Evolutionary conservation across 1,140 invertebrate genomes (phyloP).

Genomic region (Drepana arcuata): DNA sequence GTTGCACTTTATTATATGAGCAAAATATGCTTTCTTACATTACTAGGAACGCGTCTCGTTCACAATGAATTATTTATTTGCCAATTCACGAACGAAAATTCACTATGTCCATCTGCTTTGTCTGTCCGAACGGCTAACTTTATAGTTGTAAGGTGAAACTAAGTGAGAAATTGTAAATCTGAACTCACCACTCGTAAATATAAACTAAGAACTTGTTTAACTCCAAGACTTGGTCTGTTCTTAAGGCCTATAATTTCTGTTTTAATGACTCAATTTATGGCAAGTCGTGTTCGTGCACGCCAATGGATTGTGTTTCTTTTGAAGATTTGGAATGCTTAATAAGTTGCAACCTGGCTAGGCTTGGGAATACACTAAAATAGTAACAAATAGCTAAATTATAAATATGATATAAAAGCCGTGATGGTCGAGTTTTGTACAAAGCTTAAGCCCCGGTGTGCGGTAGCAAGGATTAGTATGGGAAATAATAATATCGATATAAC

Average conservation of each 20-base stretch:
- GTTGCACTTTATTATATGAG: slow-evolving; percentile 51
- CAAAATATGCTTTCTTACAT: slow-evolving; percentile 48
- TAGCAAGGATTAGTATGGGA: no score
- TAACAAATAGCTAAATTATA: no score
- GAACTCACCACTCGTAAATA: slow-evolving; percentile 28
- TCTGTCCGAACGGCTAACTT: slow-evolving; percentile 16
- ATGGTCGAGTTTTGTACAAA: no score
- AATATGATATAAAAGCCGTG: no score
- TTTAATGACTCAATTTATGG: slow-evolving; percentile 29
- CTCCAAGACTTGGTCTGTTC: slow-evolving; percentile 4
- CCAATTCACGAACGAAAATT: slow-evolving; percentile 41
- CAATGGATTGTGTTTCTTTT: no score
- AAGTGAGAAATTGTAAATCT: slow-evolving; percentile 38
- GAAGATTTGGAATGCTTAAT: no score
- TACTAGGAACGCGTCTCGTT: slow-evolving; percentile 40
- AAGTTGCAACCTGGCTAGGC: no score
- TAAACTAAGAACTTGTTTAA: slow-evolving; percentile 24
- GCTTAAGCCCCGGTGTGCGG: no score
- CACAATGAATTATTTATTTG: slow-evolving; percentile 62
- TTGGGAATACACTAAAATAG: no score
- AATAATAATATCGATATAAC: no score
- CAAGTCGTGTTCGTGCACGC: no score
- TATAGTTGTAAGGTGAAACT: slow-evolving; percentile 28
- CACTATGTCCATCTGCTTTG: slow-evolving; percentile 25
- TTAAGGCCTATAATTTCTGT: slow-evolving; percentile 15